Percentiles rank a stretch among this genome's conserved stretches.
Evolutionary conservation across 2,113 vertebrate genomes (phyloP).

Genomic region (Paedocypris sp.): DNA sequence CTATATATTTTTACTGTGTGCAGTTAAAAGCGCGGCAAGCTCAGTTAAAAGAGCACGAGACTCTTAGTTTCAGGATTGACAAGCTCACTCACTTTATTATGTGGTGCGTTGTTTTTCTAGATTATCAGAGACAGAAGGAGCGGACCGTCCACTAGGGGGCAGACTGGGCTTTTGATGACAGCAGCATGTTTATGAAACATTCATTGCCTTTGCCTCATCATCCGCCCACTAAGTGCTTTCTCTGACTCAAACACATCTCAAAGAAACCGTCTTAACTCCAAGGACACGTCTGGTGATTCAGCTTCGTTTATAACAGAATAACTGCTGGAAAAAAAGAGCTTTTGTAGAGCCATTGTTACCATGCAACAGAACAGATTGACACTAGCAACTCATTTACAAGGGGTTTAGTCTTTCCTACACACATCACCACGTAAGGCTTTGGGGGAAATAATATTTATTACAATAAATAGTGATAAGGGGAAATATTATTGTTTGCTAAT

Average conservation of each 20-base stretch:
- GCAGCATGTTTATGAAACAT: neutral
- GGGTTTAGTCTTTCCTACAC: too few relatives aligned
- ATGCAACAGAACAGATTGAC: too few relatives aligned
- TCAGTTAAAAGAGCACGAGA: too few relatives aligned
- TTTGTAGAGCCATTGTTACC: too few relatives aligned
- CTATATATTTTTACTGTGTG: too few relatives aligned
- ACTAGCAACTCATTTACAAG: too few relatives aligned
- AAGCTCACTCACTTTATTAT: too few relatives aligned
- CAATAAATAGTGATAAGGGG: neutral
- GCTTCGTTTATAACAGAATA: neutral
- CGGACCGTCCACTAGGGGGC: slow-evolving; percentile 86
- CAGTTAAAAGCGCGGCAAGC: too few relatives aligned
- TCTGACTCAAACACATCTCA: neutral
- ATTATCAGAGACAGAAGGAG: slow-evolving; percentile 95
- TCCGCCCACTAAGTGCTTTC: neutral
- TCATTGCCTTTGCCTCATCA: neutral
- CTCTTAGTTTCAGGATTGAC: too few relatives aligned
- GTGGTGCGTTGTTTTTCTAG: slow-evolving; percentile 49
- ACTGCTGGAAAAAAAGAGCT: too few relatives aligned
- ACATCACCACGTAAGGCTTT: too few relatives aligned
- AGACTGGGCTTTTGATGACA: slow-evolving; percentile 1
- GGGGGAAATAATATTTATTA: neutral
- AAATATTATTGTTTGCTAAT: neutral
- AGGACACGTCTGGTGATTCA: neutral
- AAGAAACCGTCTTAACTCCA: neutral